A percentile compares a stretch with the other conserved stretches of the same genome.
Evolutionary conservation across 2,888 invertebrate species (phyloP).

Genomic region (Ornithoptera alexandrae): DNA sequence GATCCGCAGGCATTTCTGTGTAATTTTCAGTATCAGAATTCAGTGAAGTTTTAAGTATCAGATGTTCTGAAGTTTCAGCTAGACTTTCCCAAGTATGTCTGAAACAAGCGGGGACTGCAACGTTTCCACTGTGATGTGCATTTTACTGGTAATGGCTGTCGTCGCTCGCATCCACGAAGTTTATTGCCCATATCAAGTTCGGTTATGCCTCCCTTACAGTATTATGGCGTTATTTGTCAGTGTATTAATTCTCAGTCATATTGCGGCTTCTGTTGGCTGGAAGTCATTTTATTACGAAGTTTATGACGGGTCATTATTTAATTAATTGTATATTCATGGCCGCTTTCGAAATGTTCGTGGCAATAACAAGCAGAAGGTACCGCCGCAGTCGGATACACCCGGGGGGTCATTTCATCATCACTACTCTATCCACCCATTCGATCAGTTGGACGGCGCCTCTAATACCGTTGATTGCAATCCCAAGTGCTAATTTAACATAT

Average conservation of each 20-base stretch:
- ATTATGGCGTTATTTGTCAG: conserved; percentile 40
- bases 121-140: conserved; percentile 50
- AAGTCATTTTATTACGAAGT: conserved; percentile 15
- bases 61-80: not conserved
- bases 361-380: not conserved
- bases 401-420: conserved; percentile 3
- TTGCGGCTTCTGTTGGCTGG: conserved; percentile 28
- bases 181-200: conserved; percentile 76
- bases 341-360: not conserved
- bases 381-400: not conserved
- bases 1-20: not conserved
- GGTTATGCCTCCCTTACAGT: conserved; percentile 45
- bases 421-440: not conserved
- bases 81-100: conserved; percentile 14
- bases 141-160: conserved; percentile 67
- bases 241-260: conserved; percentile 39
- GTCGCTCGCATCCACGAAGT: conserved; percentile 59
- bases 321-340: not conserved
- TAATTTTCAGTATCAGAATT: not conserved
- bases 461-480: conserved; percentile 1
- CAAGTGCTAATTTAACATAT: not conserved
- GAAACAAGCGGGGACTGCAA: conserved; percentile 27
- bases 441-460: conserved; percentile 1
- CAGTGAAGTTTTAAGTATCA: not conserved
- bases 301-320: conserved; percentile 5